Evolutionary conservation across 92 coral and sea anemone genomes (phyloP).

Genomic region (Zoanthus solanderi): DNA sequence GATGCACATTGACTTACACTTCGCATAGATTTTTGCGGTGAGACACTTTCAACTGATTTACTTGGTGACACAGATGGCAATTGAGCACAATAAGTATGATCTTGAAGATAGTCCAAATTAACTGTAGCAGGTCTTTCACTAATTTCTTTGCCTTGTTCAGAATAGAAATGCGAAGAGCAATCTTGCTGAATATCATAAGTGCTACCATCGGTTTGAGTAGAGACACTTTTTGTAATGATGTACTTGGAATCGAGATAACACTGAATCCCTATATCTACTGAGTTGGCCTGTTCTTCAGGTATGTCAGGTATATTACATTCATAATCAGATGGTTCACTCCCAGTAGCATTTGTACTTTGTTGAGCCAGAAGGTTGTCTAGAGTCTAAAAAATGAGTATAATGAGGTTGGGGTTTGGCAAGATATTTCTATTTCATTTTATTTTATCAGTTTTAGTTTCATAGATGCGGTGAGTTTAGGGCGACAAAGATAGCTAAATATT

Average conservation of each 20-base stretch:
- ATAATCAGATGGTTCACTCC: background rate
- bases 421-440: background rate
- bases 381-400: conserved; percentile 5
- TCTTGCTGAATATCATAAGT: background rate
- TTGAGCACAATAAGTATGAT: background rate
- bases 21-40: background rate
- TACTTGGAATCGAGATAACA: background rate
- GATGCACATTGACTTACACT: background rate
- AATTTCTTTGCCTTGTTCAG: background rate
- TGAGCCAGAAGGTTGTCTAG: conserved; percentile 11
- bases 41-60: background rate
- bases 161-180: background rate
- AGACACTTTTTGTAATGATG: background rate
- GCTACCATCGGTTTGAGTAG: background rate
- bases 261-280: background rate
- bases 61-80: background rate
- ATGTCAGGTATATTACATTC: background rate
- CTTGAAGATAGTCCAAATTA: background rate
- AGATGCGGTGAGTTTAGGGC: background rate
- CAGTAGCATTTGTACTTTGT: background rate
- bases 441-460: background rate
- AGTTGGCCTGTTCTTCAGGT: background rate
- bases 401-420: background rate
- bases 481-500: background rate
- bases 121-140: background rate